These are phyloP conservation scores for Piscicola geometra DNA, from an alignment of 2,888 invertebrate species.

Conservation along the genomic window DNA sequence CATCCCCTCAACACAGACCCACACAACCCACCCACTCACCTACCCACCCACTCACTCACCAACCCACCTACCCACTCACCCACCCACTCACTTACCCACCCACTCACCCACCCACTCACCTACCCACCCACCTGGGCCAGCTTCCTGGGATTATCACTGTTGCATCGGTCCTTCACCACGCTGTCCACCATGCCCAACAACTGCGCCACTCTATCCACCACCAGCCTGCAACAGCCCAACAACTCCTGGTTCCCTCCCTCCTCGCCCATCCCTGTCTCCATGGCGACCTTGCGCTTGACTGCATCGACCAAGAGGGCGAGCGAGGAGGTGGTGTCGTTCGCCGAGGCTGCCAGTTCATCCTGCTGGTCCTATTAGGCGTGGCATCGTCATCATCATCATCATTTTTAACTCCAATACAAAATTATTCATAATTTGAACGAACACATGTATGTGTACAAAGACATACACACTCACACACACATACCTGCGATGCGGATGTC, in stretches of 20 bases:
- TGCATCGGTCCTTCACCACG: not conserved
- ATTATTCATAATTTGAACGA: too few species aligned
- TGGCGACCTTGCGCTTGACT: not conserved
- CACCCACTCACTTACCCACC: too few species aligned
- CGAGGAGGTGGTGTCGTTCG: not conserved
- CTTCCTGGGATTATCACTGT: not conserved
- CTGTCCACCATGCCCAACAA: not conserved
- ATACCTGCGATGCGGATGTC: slow-evolving; percentile 71
- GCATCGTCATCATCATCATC: too few species aligned
- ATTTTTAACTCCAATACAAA: too few species aligned
- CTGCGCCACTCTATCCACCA: not conserved
- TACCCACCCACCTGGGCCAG: not conserved
- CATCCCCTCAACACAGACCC: too few species aligned
- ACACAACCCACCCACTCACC: too few species aligned
- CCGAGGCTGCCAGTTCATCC: not conserved
- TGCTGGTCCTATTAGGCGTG: not conserved
- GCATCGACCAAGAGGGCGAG: not conserved
- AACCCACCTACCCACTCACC: too few species aligned
- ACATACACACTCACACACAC: too few species aligned
- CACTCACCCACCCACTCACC: too few species aligned
- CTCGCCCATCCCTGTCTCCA: not conserved
- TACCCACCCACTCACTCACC: too few species aligned
- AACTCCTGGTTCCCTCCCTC: not conserved
- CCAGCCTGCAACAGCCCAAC: not conserved
- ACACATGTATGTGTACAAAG: too few species aligned